Conservation (phyloP, 2,888 invertebrate species). For the Serripes groenlandicus region DNA sequence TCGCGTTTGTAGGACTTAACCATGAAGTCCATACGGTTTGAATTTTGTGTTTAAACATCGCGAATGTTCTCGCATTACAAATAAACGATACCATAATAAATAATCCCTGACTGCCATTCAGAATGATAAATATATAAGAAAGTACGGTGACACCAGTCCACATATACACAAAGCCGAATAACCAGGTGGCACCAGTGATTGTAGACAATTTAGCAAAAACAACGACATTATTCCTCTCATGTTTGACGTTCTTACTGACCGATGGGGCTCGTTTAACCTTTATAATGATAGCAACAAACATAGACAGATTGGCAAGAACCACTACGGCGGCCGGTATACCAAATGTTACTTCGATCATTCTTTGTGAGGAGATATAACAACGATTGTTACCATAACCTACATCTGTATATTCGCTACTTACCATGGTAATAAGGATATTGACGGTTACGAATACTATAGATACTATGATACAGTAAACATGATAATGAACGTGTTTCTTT, state of each 20-base stretch:
- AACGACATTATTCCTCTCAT: slow-evolving; percentile 33
- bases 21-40: no score
- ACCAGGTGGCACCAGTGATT: slow-evolving; percentile 49
- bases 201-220: slow-evolving; percentile 50
- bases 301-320: slow-evolving; percentile 33
- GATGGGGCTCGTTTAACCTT: slow-evolving; percentile 19
- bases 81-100: slow-evolving; percentile 53
- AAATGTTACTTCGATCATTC: slow-evolving; percentile 36
- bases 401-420: neutral
- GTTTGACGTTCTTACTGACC: slow-evolving; percentile 14
- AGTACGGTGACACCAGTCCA: slow-evolving; percentile 30
- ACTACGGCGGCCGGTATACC: slow-evolving; percentile 46
- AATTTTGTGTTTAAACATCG: slow-evolving; percentile 17
- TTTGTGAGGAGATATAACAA: slow-evolving; percentile 48
- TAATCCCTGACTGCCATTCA: slow-evolving; percentile 53
- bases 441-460: slow-evolving; percentile 26
- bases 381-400: slow-evolving; percentile 44
- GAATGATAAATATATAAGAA: slow-evolving; percentile 48
- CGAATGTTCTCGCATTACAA: slow-evolving; percentile 35
- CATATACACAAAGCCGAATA: slow-evolving; percentile 50
- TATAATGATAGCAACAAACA: slow-evolving; percentile 32
- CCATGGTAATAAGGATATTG: slow-evolving; percentile 16
- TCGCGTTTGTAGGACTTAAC: no score
- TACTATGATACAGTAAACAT: slow-evolving; percentile 12
- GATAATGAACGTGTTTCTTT: slow-evolving; percentile 16